Percentiles rank a stretch among this genome's conserved stretches.
Evolutionary conservation across 2,888 invertebrate genomes (phyloP).

Genomic region (Podabrus alpinus): DNA sequence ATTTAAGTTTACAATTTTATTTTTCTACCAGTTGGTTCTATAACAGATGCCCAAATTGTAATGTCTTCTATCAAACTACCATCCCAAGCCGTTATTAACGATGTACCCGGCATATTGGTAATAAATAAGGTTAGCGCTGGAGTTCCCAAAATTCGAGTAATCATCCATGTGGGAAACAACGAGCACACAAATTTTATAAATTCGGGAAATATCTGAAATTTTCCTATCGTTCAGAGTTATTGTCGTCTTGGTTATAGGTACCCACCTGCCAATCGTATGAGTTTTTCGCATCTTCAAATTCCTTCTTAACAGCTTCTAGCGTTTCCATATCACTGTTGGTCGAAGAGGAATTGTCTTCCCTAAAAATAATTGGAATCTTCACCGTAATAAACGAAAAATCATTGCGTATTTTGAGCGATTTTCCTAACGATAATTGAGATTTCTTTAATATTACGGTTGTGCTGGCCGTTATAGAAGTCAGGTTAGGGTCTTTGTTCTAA

Average conservation of each 20-base stretch:
- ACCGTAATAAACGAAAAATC: background rate
- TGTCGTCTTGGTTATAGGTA: background rate
- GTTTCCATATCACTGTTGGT: background rate
- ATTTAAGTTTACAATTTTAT: background rate
- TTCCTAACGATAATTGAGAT: background rate
- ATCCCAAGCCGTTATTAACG: background rate
- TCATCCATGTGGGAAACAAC: background rate
- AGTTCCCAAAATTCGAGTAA: background rate
- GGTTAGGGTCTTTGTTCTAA: background rate
- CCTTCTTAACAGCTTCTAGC: background rate
- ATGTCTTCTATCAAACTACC: background rate
- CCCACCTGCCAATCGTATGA: background rate
- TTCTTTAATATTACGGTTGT: background rate
- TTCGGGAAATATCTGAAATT: background rate
- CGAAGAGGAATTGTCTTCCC: background rate
- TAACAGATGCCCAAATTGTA: background rate
- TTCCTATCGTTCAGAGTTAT: background rate
- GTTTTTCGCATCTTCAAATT: background rate
- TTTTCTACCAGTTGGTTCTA: background rate
- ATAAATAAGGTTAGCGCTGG: background rate
- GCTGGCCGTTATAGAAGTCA: background rate
- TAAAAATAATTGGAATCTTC: background rate
- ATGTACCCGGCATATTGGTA: background rate
- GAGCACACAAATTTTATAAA: background rate
- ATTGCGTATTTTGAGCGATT: background rate